Evolutionary conservation across 2,888 invertebrate genomes (phyloP), one percentile per base, ranked within the genome.

Genomic region (Dryococelus australis): DNA sequence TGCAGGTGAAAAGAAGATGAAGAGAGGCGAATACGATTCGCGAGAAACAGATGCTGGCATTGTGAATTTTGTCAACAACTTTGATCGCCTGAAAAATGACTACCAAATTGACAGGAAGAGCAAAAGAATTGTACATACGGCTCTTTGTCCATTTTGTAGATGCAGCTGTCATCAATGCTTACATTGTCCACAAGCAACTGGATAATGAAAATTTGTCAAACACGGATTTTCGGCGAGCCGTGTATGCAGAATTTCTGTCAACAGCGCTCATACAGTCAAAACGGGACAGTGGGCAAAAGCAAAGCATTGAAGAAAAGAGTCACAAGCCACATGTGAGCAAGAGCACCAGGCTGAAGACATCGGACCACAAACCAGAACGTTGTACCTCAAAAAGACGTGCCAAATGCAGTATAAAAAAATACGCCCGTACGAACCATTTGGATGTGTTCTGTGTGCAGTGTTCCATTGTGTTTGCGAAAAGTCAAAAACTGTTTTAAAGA

Each of bases 41-140:
- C 53, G 47, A 24, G 13, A 47, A 51, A n/a, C 27, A 51, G 65
- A 53, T 24, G 89, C 89, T 47, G 87, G 90, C 51, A 87, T 87
- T 86, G 90, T 89, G 5, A 90, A 90, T 27, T 90, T 88, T 87
- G 91, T 91, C 8, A 91, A 91, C 89, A 90, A 91, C 88, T 88
- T 89, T 65, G 91, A 91, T 86, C 90, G 89, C 90, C 85, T 90
- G 26, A 90, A 90, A 89, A 87, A 89, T n/a, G 65, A 87, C n/a
- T 91, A 91, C 88, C 90, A 90, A 85, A n/a, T n/a, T n/a, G n/a
- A n/a, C n/a, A n/a, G n/a, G n/a, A n/a, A n/a, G n/a, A n/a, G n/a
- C n/a, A n/a, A 89, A 89, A 87, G 91, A 91, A 90, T 91, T 91
- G 91, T 91, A 91, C 89, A n/a, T 90, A 90, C 87, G 81, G 90